Base-by-base conservation (phyloP, 2,888 invertebrate species). In the Andrena marginata region DNA sequence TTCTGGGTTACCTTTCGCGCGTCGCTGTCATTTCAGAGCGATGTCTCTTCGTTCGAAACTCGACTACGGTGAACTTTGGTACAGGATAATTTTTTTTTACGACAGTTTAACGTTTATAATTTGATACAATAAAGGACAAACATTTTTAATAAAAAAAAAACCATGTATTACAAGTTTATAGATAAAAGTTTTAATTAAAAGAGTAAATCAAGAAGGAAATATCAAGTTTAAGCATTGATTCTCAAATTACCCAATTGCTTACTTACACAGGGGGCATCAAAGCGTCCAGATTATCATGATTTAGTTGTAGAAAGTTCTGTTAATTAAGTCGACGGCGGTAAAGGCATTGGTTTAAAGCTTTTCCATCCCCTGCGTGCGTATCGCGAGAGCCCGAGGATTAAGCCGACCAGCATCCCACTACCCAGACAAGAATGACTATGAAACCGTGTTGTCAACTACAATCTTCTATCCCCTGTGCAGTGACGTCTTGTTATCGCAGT, bases 401-500 rank as follows among this genome's bases (percentile, higher is more conserved):
- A 82, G 60, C 48, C 70, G 56, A 56, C 62, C 20, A 20, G 42
- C 16, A 10, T 7, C 2, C 42, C 13, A 49, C 23, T n/a, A 75
- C 81, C 67, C 42, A 35, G 33, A 16, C 48, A 49, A 67, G 75
- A 82, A 73, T 82, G 64, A 69, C 80, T 77, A 70, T 73, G 73
- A 77, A 81, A 82, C 82, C 73, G 48, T 77, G 70, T 75, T 82
- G 82, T 71, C 74, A 69, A 60, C 62, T 63, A 51, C 26, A 42
- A 71, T 60, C 65, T 77, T 26, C 67, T 51, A 59, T 13, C 51
- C 64, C 16, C 33, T 16, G 54, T 5, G 59, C 68, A 56, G 26
- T 68, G 60, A 31, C 49, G 72, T 82, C 84, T 87, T 81, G 76
- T 78, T 77, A 64, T 77, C 85, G 71, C 68, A 72, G 78, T 82